These are phyloP conservation scores for Cheilosia urbana DNA, from an alignment of 2,888 invertebrate genomes.

Conservation along the genomic window DNA sequence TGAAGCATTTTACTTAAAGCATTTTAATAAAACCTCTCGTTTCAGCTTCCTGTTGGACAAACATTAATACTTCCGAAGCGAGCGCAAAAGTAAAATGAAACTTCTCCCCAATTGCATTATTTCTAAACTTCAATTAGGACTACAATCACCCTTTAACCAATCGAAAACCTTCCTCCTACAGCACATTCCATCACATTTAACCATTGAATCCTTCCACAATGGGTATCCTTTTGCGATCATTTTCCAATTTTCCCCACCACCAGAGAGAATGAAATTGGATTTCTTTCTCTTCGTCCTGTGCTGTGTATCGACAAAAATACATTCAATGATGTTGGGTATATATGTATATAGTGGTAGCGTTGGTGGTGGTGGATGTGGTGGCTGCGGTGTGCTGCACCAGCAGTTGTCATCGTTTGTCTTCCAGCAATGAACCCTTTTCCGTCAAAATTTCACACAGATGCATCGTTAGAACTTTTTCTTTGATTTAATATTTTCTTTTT, in stretches of 20 bases:
- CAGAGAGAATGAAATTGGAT: slow-evolving; percentile 75
- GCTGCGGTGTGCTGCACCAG: slow-evolving; percentile 8
- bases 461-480: slow-evolving; percentile 61
- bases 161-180: slow-evolving; percentile 33
- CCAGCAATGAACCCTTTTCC: slow-evolving; percentile 61
- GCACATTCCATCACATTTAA: slow-evolving; percentile 69
- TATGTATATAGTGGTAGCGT: neutral
- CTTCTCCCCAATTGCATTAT: slow-evolving; percentile 59
- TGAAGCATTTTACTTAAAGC: too few relatives aligned
- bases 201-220: slow-evolving; percentile 72
- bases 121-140: slow-evolving; percentile 73
- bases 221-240: slow-evolving; percentile 72
- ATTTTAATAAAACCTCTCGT: neutral
- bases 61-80: slow-evolving; percentile 42
- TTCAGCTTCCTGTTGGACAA: slow-evolving; percentile 57
- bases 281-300: slow-evolving; percentile 37
- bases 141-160: slow-evolving; percentile 71
- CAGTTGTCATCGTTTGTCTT: slow-evolving; percentile 74
- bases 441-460: slow-evolving; percentile 66
- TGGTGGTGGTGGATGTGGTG: neutral
- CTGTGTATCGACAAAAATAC: slow-evolving; percentile 37
- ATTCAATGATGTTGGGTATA: neutral
- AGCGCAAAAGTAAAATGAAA: slow-evolving; percentile 42
- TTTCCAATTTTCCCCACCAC: slow-evolving; percentile 75
- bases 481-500: slow-evolving; percentile 7